Percentiles rank a stretch among this genome's conserved stretches.
Evolutionary conservation across 2,888 invertebrate species (phyloP).

Genomic region (Orthosia cruda): DNA sequence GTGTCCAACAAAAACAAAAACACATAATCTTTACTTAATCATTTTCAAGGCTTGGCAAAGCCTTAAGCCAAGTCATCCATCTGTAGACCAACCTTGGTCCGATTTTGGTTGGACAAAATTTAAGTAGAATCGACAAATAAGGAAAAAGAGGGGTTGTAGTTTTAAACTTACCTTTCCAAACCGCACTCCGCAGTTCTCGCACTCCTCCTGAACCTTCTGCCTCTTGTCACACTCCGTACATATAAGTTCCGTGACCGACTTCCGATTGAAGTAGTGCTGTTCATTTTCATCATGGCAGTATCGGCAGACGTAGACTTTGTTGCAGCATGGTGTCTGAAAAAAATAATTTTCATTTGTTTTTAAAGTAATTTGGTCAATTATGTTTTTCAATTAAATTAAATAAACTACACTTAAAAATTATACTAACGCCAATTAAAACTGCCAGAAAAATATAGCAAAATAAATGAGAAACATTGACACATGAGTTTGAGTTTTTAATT

Average conservation of each 20-base stretch:
- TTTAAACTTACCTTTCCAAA: constrained; percentile 94
- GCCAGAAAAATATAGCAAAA: too few species aligned
- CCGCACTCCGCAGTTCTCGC: constrained; percentile 94
- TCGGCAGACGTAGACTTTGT: constrained; percentile 96
- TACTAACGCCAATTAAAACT: too few species aligned
- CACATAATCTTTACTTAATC: neutral
- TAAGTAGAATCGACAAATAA: too few species aligned
- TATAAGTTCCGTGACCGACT: constrained; percentile 96
- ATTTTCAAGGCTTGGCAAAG: neutral
- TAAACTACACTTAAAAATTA: too few species aligned
- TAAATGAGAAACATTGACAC: too few species aligned
- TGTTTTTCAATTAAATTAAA: too few species aligned
- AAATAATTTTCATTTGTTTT: neutral
- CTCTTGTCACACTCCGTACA: constrained; percentile 96
- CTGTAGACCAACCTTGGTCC: too few species aligned
- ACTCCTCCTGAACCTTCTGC: constrained; percentile 95
- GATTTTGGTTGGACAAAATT: too few species aligned
- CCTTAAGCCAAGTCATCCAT: too few species aligned
- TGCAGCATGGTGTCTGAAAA: constrained; percentile 97
- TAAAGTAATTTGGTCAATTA: neutral
- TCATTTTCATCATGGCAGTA: constrained; percentile 98
- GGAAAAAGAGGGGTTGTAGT: neutral
- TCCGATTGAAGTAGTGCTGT: constrained; percentile 96
- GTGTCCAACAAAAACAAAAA: too few species aligned
- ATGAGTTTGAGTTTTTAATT: too few species aligned